Conservation (phyloP, 2,113 vertebrate species). For the Calyptomena viridis region DNA sequence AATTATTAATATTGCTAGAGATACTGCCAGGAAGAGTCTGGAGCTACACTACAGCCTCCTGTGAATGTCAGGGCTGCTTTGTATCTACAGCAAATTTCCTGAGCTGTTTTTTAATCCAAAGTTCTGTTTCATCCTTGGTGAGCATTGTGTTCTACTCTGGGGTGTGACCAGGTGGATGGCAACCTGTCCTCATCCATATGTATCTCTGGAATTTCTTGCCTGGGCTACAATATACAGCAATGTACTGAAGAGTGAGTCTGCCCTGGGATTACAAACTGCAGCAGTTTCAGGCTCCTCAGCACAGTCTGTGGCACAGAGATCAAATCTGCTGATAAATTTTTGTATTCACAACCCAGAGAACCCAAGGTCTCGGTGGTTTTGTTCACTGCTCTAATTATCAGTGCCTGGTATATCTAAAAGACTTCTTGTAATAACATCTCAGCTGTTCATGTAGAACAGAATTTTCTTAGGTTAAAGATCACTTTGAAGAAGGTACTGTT, state of each 20-base stretch:
- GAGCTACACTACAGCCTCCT: neutral
- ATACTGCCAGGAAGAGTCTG: neutral
- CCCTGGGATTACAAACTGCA: neutral
- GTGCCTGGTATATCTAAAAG: neutral
- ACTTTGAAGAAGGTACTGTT: neutral
- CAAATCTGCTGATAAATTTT: neutral
- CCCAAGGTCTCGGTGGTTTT: neutral
- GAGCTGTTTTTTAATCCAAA: neutral
- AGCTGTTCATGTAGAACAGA: neutral
- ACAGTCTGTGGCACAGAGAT: neutral
- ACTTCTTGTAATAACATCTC: neutral
- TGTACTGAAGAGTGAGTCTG: neutral
- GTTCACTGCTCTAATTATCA: neutral
- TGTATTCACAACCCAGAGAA: neutral
- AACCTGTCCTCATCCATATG: neutral
- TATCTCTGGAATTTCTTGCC: neutral
- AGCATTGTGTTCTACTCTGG: neutral
- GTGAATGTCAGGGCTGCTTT: neutral
- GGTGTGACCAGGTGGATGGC: neutral
- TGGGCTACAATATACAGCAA: neutral
- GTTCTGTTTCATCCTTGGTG: neutral
- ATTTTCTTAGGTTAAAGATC: neutral
- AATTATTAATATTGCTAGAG: conserved; percentile 5
- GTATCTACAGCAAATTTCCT: neutral
- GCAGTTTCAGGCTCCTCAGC: neutral